A percentile compares a stretch with the other conserved stretches of the same genome.
These are phyloP conservation scores for Mimas tiliae DNA, from an alignment of 2,888 invertebrate species.

Conservation along the genomic window DNA sequence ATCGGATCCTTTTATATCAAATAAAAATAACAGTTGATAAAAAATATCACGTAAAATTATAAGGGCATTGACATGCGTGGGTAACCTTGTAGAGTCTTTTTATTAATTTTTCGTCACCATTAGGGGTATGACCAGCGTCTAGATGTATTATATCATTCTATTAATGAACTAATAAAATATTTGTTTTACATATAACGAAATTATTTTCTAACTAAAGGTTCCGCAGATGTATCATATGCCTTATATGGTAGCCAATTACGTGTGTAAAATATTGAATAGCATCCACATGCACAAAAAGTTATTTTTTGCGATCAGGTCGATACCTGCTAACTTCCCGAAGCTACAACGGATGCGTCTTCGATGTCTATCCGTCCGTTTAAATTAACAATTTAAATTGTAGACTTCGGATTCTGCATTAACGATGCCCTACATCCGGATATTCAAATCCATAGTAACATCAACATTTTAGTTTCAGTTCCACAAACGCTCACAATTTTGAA, in stretches of 20 bases:
- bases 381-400: constrained; percentile 9
- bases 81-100: constrained; percentile 33
- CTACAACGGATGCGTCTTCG: constrained; percentile 15
- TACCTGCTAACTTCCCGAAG: background rate
- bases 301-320: constrained; percentile 14
- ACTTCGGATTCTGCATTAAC: background rate
- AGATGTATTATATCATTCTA: background rate
- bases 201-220: background rate
- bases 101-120: constrained; percentile 40
- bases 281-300: background rate
- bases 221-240: constrained; percentile 3
- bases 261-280: constrained; percentile 1
- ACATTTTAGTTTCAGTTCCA: background rate
- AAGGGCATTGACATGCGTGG: constrained; percentile 37
- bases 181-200: background rate
- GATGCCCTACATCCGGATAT: background rate
- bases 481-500: background rate
- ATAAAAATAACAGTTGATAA: constrained; percentile 31
- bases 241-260: constrained; percentile 15
- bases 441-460: background rate
- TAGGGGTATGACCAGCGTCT: constrained; percentile 20
- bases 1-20: constrained; percentile 40
- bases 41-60: constrained; percentile 31
- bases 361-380: constrained; percentile 3
- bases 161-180: background rate